These are phyloP conservation scores for Myripristis murdjan DNA, from an alignment of 2,797 vertebrate species.

Conservation along the genomic window DNA sequence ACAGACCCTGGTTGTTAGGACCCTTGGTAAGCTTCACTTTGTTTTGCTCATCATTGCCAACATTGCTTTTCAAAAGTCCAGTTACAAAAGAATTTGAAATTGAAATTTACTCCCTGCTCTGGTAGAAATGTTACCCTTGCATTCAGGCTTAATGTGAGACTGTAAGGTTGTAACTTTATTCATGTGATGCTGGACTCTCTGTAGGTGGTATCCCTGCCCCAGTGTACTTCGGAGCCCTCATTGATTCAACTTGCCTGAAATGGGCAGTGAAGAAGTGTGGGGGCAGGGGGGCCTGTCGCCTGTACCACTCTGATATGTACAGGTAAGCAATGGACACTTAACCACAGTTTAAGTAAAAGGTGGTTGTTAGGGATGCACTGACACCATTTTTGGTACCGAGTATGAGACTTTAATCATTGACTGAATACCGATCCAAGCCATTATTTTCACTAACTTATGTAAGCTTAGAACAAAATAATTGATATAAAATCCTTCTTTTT, in stretches of 20 bases:
- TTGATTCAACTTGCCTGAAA: conserved; percentile 94
- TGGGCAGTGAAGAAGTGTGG: conserved; percentile 88
- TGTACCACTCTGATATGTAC: conserved; percentile 88
- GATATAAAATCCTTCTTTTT: too few species aligned
- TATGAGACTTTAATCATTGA: too few species aligned
- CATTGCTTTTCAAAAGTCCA: neutral
- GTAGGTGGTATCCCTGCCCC: conserved; percentile 95
- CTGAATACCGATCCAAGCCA: too few species aligned
- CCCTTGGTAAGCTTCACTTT: conserved; percentile 87
- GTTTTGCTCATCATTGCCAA: neutral
- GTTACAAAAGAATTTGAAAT: neutral
- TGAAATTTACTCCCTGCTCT: neutral
- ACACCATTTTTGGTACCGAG: too few species aligned
- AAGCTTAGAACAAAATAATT: too few species aligned
- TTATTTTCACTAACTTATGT: too few species aligned
- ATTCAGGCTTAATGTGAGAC: too few species aligned
- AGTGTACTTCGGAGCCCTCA: conserved; percentile 91
- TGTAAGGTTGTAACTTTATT: neutral
- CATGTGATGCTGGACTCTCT: conserved; percentile 7
- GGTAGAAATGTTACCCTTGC: neutral
- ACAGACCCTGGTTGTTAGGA: conserved; percentile 82
- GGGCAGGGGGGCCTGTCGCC: conserved; percentile 88
- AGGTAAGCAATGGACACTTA: conserved; percentile 73
- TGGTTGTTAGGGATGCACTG: too few species aligned
- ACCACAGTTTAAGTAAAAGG: too few species aligned